phyloP scores from a whole-genome alignment of 2,888 invertebrate genomes.

The Sarcophaga variegata region DNA sequence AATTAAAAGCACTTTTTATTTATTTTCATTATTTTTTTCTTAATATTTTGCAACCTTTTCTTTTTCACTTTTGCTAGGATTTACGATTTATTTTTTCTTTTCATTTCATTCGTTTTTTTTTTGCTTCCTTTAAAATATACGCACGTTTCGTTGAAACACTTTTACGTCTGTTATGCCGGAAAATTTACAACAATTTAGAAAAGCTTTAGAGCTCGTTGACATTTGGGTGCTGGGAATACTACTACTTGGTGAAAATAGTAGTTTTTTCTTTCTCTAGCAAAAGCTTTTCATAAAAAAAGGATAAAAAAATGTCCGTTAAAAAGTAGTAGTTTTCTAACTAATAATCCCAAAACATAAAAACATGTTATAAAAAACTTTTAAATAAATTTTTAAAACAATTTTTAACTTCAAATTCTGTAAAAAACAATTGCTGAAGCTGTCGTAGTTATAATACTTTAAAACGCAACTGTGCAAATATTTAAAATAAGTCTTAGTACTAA shows the following conservation, averaged over 20 bases:
- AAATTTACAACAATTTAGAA: slow-evolving; percentile 78
- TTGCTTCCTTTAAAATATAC: slow-evolving; percentile 29
- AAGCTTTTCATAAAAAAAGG: not conserved
- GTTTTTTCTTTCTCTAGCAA: not conserved
- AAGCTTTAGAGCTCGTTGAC: slow-evolving; percentile 74
- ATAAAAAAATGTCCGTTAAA: not conserved
- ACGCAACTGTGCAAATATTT: slow-evolving; percentile 21
- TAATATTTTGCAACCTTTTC: not conserved
- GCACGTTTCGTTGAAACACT: slow-evolving; percentile 63
- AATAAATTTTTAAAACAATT: not conserved
- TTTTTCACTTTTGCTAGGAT: slow-evolving; percentile 3
- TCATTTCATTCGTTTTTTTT: slow-evolving; percentile 15
- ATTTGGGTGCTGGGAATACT: slow-evolving; percentile 40
- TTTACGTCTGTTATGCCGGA: slow-evolving; percentile 80
- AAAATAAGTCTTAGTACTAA: not conserved
- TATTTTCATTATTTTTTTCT: slow-evolving; percentile 27
- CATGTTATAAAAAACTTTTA: not conserved
- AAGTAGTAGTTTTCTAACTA: not conserved
- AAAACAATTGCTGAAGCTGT: too few relatives aligned
- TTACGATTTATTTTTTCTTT: slow-evolving; percentile 18
- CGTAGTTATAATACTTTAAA: not conserved
- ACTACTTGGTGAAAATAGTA: slow-evolving; percentile 12
- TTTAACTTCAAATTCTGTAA: not conserved
- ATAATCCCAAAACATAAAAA: not conserved
- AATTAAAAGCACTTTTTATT: not conserved